Conservation (phyloP, 1,140 invertebrate genomes). For the Drosophila prosaltans region DNA sequence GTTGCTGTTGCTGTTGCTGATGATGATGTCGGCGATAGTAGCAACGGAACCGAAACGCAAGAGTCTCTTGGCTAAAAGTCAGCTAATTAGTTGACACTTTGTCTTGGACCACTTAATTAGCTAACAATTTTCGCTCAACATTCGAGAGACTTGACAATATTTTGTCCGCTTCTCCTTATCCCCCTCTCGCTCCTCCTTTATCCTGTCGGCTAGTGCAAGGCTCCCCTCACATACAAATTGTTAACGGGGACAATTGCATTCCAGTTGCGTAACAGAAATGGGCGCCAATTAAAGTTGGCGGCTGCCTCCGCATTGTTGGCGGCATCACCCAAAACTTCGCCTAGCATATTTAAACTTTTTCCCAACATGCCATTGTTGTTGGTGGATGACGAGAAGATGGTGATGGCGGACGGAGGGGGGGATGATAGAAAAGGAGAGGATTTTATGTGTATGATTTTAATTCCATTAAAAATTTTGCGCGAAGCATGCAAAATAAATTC, state of each 20-base stretch:
- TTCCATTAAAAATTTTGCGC: conserved; percentile 73
- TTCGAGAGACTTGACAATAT: conserved; percentile 15
- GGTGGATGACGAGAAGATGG: conserved; percentile 25
- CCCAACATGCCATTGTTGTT: conserved; percentile 34
- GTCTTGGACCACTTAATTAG: conserved; percentile 77
- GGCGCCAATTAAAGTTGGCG: conserved; percentile 80
- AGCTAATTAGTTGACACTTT: conserved; percentile 78
- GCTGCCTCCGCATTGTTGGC: conserved; percentile 43
- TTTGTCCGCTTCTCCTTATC: not conserved
- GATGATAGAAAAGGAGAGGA: conserved; percentile 13
- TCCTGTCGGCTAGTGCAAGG: conserved; percentile 49
- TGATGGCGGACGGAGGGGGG: not conserved
- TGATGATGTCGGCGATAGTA: not conserved
- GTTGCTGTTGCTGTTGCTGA: not conserved
- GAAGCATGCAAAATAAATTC: conserved; percentile 57
- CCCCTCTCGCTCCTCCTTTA: not conserved
- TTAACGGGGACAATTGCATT: conserved; percentile 77
- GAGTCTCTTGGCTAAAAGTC: conserved; percentile 63
- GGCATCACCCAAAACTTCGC: conserved; percentile 68
- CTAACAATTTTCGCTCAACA: conserved; percentile 20
- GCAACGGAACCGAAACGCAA: not conserved
- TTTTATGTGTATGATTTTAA: conserved; percentile 73
- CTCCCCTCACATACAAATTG: conserved; percentile 74
- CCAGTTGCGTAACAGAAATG: conserved; percentile 79
- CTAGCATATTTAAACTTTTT: conserved; percentile 77